Percentiles rank a stretch among this genome's conserved stretches.
phyloP scores from a whole-genome alignment of 1,140 invertebrate genomes.

The Amphibalanus amphitrite region DNA sequence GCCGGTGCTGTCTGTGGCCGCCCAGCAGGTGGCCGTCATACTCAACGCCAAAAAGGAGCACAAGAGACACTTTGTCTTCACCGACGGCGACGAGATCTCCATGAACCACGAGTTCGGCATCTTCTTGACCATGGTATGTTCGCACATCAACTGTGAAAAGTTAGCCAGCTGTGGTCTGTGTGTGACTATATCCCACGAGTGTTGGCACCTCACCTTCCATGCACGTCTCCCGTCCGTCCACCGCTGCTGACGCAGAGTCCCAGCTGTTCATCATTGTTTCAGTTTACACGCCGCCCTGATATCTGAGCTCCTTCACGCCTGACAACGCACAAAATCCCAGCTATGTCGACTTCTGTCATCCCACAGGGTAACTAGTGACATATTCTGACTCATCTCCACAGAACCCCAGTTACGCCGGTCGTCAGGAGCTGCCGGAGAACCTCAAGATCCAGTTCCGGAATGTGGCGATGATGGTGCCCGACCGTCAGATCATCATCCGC shows the following conservation, averaged over 20 bases:
- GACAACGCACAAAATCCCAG: not conserved
- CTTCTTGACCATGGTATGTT: slow-evolving; percentile 83
- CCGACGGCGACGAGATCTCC: slow-evolving; percentile 80
- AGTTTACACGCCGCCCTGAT: not conserved
- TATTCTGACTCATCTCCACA: slow-evolving; percentile 22
- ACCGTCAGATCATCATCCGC: slow-evolving; percentile 90
- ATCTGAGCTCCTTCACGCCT: not conserved
- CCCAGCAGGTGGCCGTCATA: slow-evolving; percentile 86
- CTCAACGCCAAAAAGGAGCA: slow-evolving; percentile 81
- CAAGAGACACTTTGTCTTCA: slow-evolving; percentile 71
- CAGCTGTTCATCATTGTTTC: too few species aligned
- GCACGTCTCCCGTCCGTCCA: too few species aligned
- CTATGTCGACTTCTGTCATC: not conserved
- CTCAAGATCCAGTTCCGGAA: slow-evolving; percentile 94
- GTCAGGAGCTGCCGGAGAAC: slow-evolving; percentile 91
- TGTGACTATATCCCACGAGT: not conserved
- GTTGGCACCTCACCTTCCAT: too few species aligned
- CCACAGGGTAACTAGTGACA: too few species aligned
- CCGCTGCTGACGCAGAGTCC: too few species aligned
- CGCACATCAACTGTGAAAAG: not conserved
- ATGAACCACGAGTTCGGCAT: slow-evolving; percentile 94
- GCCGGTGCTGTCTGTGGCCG: slow-evolving; percentile 86
- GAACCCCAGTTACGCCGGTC: slow-evolving; percentile 93
- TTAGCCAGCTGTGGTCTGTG: not conserved
- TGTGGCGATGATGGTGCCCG: slow-evolving; percentile 97